These are phyloP conservation scores for Leptopterna dolabrata DNA, from an alignment of 2,888 invertebrate genomes.

Conservation along the genomic window DNA sequence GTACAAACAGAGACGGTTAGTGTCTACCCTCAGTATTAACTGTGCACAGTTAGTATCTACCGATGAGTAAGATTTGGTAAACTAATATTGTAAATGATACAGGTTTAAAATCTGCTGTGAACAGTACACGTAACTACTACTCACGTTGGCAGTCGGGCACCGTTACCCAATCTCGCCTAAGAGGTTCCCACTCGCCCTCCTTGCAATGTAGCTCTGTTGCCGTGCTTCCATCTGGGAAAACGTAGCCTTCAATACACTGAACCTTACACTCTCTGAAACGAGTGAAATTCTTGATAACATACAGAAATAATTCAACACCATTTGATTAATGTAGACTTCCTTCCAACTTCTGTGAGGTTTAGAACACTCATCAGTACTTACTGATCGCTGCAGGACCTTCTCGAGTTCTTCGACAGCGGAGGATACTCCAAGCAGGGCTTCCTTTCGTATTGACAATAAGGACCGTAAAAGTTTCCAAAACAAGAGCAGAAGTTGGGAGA, in stretches of 20 bases:
- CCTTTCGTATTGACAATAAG: constrained; percentile 79
- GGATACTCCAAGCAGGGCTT: constrained; percentile 78
- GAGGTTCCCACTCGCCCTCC: constrained; percentile 78
- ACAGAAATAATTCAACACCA: too few species aligned
- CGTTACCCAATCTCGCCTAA: constrained; percentile 72
- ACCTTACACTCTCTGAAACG: constrained; percentile 74
- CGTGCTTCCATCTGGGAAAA: constrained; percentile 78
- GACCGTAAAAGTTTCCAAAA: constrained; percentile 77
- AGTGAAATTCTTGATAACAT: too few species aligned
- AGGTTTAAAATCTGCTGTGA: too few species aligned
- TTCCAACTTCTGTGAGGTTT: too few species aligned
- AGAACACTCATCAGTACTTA: constrained; percentile 65
- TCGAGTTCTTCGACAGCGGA: constrained; percentile 75
- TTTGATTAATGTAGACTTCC: too few species aligned
- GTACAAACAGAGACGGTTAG: too few species aligned
- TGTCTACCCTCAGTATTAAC: too few species aligned
- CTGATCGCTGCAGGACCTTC: constrained; percentile 74
- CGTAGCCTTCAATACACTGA: constrained; percentile 74
- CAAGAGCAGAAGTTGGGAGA: constrained; percentile 82
- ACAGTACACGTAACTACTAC: too few species aligned
- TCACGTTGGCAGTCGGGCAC: constrained; percentile 80
- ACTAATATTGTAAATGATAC: too few species aligned
- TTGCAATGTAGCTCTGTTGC: constrained; percentile 77
- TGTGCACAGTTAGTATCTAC: too few species aligned
- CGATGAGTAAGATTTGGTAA: too few species aligned